Base-by-base conservation (phyloP, 2,113 vertebrate genomes). In the Lagopus leucura region DNA sequence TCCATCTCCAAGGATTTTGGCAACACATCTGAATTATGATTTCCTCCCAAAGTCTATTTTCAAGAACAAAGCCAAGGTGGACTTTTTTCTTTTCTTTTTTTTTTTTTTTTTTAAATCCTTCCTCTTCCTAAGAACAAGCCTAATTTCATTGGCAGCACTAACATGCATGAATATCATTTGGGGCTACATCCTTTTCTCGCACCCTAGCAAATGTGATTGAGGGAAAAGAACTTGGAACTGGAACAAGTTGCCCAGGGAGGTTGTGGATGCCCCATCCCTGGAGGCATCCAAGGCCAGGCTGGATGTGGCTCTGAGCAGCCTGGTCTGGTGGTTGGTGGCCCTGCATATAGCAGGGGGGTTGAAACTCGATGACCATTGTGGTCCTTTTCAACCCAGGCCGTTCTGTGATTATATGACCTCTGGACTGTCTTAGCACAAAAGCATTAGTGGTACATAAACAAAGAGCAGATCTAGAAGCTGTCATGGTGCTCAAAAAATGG, bases 1-100 rank as follows among this genome's bases (percentile, higher is more conserved):
- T 50, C 94, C 65, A 34, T 97, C 97, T n/a, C 96, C 96, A 83
- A 97, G 97, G 72, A 94, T 98, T 92, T 54, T 98, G 86, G 88
- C 97, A 92, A 96, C 96, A 36, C 95, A 97, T 48, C 94, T 97
- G 78, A 95, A 92, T 90, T 97, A 93, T 17, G 94, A 96, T 60
- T 91, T 70, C 45, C 82, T 98, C 40, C 93, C 92, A 25, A 93
- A 83, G 30, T 97, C 97, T 65, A 36, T 98, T 93, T 89, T 96
- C 79, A 90, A 94, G 90, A 97, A 88, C 43, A 97, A 97, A 95
- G 77, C 76, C 86, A 96, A 89, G 63, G 93, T 97, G 50, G 47
- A 14, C 19, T 40, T 40, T 40, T 40, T 40, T 40, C 5, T 40
- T 40, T 36, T 34, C 8, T 60, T 61, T 24, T 25, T 25, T 16